Evolutionary conservation across 2,888 invertebrate species (phyloP).

Genomic region (Agonopterix subpropinquella): DNA sequence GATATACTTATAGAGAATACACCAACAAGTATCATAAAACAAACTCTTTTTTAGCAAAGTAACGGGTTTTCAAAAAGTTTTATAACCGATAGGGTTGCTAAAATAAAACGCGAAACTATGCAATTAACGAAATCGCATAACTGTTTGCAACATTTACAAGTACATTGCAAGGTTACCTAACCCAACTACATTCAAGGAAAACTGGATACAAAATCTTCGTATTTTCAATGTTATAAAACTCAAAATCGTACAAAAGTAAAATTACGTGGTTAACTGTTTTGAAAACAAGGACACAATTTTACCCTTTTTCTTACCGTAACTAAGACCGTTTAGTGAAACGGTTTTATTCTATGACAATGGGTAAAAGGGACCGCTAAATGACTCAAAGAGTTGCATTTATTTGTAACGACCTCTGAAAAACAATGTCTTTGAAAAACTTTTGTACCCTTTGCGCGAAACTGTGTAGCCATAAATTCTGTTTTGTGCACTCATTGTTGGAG

Average conservation of each 20-base stretch:
- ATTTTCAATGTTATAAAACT: slow-evolving; percentile 10
- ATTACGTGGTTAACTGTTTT: slow-evolving; percentile 6
- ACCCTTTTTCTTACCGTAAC: slow-evolving; percentile 63
- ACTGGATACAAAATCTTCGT: background rate
- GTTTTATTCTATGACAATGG: slow-evolving; percentile 40
- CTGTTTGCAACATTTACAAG: slow-evolving; percentile 35
- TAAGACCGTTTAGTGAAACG: slow-evolving; percentile 49
- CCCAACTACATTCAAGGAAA: background rate
- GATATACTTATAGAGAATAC: slow-evolving; percentile 13
- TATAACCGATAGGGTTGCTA: slow-evolving; percentile 49
- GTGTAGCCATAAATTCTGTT: slow-evolving; percentile 54
- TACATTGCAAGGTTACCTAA: background rate
- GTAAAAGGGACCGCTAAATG: slow-evolving; percentile 58
- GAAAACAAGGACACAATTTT: slow-evolving; percentile 22
- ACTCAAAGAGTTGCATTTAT: slow-evolving; percentile 68
- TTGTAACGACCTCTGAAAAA: slow-evolving; percentile 30
- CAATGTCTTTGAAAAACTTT: slow-evolving; percentile 34
- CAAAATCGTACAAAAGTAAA: slow-evolving; percentile 9
- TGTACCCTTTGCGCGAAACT: slow-evolving; percentile 47
- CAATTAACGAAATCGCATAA: slow-evolving; percentile 49
- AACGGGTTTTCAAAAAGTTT: slow-evolving; percentile 29
- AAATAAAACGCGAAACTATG: slow-evolving; percentile 28
- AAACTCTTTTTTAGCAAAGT: slow-evolving; percentile 16
- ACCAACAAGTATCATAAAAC: slow-evolving; percentile 14
- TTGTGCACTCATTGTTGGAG: slow-evolving; percentile 36